These are phyloP conservation scores for Rousettus madagascariensis DNA, from an alignment of 2,797 vertebrate genomes.

Conservation along the genomic window DNA sequence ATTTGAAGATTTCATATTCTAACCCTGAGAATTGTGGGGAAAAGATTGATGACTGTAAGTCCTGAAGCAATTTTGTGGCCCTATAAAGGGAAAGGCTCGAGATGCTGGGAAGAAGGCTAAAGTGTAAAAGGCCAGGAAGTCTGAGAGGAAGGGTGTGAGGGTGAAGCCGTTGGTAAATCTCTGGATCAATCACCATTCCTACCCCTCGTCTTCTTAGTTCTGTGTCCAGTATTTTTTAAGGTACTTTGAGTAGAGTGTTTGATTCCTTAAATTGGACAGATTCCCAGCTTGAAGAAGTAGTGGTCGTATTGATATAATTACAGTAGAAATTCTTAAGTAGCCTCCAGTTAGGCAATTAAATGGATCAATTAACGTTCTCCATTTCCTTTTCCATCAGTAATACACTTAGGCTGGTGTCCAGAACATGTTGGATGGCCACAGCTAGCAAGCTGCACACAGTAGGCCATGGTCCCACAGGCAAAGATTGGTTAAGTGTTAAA, in stretches of 20 bases:
- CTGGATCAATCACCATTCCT: not conserved
- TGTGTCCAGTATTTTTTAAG: not conserved
- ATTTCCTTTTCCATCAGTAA: constrained; percentile 6
- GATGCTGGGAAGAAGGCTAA: not conserved
- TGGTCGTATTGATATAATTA: not conserved
- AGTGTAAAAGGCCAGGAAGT: not conserved
- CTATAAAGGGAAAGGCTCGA: not conserved
- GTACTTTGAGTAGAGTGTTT: not conserved
- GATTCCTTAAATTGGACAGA: constrained; percentile 7
- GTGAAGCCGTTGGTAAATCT: not conserved
- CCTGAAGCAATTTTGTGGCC: not conserved
- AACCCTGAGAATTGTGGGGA: rapidly evolving
- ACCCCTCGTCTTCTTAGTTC: not conserved
- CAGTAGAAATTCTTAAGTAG: not conserved
- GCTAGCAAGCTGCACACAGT: no score
- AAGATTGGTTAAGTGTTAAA: not conserved
- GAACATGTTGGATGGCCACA: not conserved
- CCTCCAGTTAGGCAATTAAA: not conserved
- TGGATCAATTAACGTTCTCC: not conserved
- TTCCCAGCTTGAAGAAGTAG: not conserved
- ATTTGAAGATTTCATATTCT: not conserved
- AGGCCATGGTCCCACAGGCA: not conserved
- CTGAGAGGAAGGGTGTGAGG: not conserved
- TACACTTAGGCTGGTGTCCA: not conserved
- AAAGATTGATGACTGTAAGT: not conserved